A percentile compares a stretch with the other conserved stretches of the same genome.
Evolutionary conservation across 1,140 invertebrate genomes (phyloP).

Genomic region (Pantala flavescens): DNA sequence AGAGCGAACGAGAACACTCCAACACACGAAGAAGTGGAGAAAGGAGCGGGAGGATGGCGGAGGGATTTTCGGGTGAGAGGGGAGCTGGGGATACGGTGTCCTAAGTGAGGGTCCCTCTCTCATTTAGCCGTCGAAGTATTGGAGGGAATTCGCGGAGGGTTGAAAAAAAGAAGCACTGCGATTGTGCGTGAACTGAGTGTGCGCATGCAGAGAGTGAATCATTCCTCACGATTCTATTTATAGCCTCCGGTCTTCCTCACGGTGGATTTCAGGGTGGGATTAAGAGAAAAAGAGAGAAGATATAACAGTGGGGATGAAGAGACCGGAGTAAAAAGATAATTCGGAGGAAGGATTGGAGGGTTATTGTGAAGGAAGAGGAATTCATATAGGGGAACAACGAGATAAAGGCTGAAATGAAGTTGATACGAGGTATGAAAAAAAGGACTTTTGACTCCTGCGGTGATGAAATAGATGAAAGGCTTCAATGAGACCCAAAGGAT

Average conservation of each 20-base stretch:
- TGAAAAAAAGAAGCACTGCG: background rate
- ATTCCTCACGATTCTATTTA: background rate
- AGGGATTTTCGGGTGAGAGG: too few relatives aligned
- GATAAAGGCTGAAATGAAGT: too few relatives aligned
- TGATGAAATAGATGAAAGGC: too few relatives aligned
- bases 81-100: too few relatives aligned
- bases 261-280: background rate
- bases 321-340: background rate
- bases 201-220: background rate
- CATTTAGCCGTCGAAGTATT: background rate
- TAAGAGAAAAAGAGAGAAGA: background rate
- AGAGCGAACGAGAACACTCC: too few relatives aligned
- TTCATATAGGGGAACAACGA: too few relatives aligned
- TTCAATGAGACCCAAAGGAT: too few relatives aligned
- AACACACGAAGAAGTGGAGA: too few relatives aligned
- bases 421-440: too few relatives aligned
- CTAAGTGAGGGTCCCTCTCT: background rate
- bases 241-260: background rate
- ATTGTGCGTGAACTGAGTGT: constrained; percentile 5
- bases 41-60: too few relatives aligned
- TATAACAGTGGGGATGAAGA: background rate
- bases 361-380: too few relatives aligned
- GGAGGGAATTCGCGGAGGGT: background rate
- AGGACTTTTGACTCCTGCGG: too few relatives aligned
- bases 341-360: background rate